Evolutionary conservation across 2,113 vertebrate genomes (phyloP), one percentile per base, ranked within the genome.

Genomic region (Struthidea cinerea): DNA sequence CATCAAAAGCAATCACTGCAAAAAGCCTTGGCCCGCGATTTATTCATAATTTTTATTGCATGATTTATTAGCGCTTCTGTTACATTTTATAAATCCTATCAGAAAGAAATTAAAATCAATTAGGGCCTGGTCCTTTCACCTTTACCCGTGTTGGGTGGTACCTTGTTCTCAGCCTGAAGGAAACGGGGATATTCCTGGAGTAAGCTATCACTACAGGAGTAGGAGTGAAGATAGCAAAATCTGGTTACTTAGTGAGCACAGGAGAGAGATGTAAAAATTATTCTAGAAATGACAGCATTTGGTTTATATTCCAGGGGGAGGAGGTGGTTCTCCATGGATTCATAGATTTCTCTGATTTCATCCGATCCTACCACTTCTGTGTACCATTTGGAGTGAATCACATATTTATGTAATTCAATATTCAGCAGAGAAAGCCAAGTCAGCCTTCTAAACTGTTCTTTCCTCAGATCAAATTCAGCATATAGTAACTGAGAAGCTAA

Each of bases 321-420:
- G 89, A 67, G 86, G 86, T 87, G 93, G 88, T 81, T 96, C 94
- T 95, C 74, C 75, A 67, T 14, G 74, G 89, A 90, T 95, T 95
- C 87, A 94, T 67, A 74, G 89, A 90, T 92, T 93, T 87, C 91
- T 94, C 68, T 90, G 82, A 81, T 94, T 95, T 89, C 87, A 76
- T 79, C 69, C 0, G 30, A 95, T 94, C 80, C 89, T 77, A 73
- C 63, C 11, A 28, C 85, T 93, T 91, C 81, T 81, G 91, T 88
- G 93, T 91, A 86, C 94, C 84, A 53, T 93, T 97, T 89, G 94
- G 83, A 94, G 47, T 97, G 96, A 96, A 96, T 97, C 94, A 95
- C 49, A 13, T 94, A 85, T 94, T 96, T 97, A 95, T 84, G 87
- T 96, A 95, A 97, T 84, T 52, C 92, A 90, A 81, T 93, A 80